A percentile compares a stretch with the other conserved stretches of the same genome.
These are phyloP conservation scores for Temnothorax unifasciatus DNA, from an alignment of 2,888 invertebrate species.

Conservation along the genomic window DNA sequence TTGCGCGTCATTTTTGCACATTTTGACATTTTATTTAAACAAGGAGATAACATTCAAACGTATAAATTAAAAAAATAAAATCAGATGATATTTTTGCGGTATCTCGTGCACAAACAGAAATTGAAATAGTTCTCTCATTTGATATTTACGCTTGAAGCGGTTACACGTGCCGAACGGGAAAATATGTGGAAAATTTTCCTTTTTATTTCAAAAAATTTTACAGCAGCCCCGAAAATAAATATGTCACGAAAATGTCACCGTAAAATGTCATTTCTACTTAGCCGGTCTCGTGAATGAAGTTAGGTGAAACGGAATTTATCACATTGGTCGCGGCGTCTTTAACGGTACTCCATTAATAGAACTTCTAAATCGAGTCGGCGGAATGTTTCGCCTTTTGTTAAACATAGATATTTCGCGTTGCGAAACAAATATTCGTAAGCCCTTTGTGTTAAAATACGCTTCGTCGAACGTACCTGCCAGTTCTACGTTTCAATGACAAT, in stretches of 20 bases:
- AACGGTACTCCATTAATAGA: conserved; percentile 39
- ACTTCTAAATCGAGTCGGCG: conserved; percentile 34
- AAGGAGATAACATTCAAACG: conserved; percentile 1
- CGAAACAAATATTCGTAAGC: neutral
- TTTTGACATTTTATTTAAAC: conserved; percentile 23
- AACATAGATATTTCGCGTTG: neutral
- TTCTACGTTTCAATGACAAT: neutral
- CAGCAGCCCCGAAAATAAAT: neutral
- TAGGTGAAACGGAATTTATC: conserved; percentile 33
- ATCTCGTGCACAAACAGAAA: conserved; percentile 35
- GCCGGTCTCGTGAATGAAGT: neutral
- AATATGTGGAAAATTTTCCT: conserved; percentile 22
- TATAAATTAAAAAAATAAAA: neutral
- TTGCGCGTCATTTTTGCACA: neutral
- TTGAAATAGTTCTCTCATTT: conserved; percentile 33
- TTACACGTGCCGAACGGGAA: neutral
- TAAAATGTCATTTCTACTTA: neutral
- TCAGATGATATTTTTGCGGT: conserved; percentile 31
- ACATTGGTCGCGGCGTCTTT: neutral
- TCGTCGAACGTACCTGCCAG: neutral
- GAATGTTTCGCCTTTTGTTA: conserved; percentile 39
- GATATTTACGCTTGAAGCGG: conserved; percentile 15
- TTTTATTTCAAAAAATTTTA: conserved; percentile 7
- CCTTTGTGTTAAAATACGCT: neutral
- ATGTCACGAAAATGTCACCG: neutral